Conservation (phyloP, 2,113 vertebrate species). For the Mola mola region DNA sequence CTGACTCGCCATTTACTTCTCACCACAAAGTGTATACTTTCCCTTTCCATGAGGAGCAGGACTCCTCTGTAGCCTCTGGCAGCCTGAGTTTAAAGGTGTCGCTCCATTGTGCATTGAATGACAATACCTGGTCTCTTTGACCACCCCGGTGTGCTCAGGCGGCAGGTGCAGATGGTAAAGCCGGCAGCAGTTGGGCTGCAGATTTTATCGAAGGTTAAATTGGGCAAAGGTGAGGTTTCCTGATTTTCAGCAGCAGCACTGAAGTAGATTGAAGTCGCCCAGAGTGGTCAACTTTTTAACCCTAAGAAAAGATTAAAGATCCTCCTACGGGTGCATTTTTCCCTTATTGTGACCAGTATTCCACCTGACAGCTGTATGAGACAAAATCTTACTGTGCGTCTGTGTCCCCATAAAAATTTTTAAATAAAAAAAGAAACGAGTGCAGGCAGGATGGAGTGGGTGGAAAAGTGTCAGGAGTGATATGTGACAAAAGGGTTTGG, state of each 20-base stretch:
- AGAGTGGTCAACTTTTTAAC: constrained; percentile 42
- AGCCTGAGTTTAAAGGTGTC: constrained; percentile 10
- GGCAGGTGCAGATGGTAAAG: constrained; percentile 14
- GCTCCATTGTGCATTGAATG: constrained; percentile 13
- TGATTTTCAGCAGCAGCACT: background rate
- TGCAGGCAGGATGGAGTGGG: too few relatives aligned
- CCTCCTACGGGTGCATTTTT: too few relatives aligned
- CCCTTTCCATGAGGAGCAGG: background rate
- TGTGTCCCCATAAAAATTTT: too few relatives aligned
- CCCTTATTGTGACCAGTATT: constrained; percentile 4
- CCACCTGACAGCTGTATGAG: background rate
- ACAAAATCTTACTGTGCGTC: constrained; percentile 2
- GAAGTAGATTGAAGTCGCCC: constrained; percentile 43
- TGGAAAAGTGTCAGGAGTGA: too few relatives aligned
- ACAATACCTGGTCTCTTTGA: constrained; percentile 25
- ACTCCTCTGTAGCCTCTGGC: constrained; percentile 5
- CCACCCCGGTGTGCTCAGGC: constrained; percentile 6
- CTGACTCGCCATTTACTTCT: too few relatives aligned
- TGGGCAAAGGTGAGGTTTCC: constrained; percentile 17
- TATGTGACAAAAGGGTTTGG: too few relatives aligned
- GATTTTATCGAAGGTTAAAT: constrained; percentile 53
- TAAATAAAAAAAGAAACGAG: too few relatives aligned
- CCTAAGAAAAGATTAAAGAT: constrained; percentile 23
- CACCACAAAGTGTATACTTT: background rate
- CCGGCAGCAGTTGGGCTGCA: constrained; percentile 27